A percentile compares a stretch with the other conserved stretches of the same genome.
phyloP scores from a whole-genome alignment of 2,113 vertebrate genomes.

The Urocynchramus pylzowi region DNA sequence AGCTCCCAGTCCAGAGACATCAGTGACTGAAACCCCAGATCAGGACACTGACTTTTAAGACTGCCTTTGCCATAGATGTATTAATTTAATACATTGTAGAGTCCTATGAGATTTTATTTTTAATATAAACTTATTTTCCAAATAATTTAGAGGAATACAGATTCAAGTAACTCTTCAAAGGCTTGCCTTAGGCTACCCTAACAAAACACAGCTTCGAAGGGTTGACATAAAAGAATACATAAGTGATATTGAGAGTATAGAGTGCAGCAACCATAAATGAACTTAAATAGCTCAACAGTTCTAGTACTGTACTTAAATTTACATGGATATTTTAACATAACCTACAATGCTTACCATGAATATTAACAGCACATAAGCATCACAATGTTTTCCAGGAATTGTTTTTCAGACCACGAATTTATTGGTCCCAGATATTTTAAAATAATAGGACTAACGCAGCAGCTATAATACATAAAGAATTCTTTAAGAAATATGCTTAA shows the following conservation, averaged over 20 bases:
- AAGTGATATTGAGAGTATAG: neutral
- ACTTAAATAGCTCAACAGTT: neutral
- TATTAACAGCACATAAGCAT: constrained; percentile 51
- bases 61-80: neutral
- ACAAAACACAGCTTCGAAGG: neutral
- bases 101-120: neutral
- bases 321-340: neutral
- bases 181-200: constrained; percentile 2
- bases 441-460: constrained; percentile 59
- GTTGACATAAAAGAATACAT: constrained; percentile 7
- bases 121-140: neutral
- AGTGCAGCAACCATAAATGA: neutral
- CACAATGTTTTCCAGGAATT: constrained; percentile 2
- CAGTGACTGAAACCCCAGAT: neutral
- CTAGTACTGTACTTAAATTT: constrained; percentile 23
- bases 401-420: constrained; percentile 51
- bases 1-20: neutral
- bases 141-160: constrained; percentile 17
- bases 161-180: constrained; percentile 42
- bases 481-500: constrained; percentile 55
- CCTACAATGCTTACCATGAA: neutral
- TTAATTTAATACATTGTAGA: neutral
- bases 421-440: constrained; percentile 71
- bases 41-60: neutral
- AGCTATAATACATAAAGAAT: constrained; percentile 52